Evolutionary conservation across 2,113 vertebrate genomes (phyloP), one percentile per base, ranked within the genome.

Genomic region (Carassius auratus): DNA sequence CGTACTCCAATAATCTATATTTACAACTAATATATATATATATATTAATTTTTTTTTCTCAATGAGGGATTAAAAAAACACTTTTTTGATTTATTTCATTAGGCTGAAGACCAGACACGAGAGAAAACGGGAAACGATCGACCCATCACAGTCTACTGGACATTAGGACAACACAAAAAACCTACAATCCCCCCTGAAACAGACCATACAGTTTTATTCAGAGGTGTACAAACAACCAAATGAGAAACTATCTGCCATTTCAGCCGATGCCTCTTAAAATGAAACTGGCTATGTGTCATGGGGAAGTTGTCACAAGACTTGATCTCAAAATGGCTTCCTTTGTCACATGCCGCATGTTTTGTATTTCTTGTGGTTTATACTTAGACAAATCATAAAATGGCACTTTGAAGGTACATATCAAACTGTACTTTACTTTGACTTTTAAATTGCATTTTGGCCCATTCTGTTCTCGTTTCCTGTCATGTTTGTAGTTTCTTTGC

Each of bases 121-220:
- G 4, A n/a, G 68, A 0, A 71, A 42, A 21, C 0, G 0, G 17
- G 36, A 42, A 4, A 26, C 26, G 17, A 52, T 30, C n/a, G 3
- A 17, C 23, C 45, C 74, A 8, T 26, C 3, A 75, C 71, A 23
- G 15, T 23, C 6, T 76, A 76, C n/a, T 10, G n/a, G 8, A 76
- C 74, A 52, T 45, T 76, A 76, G 74, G 74, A 76, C 74, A 76
- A 76, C 45, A 52, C 45, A 2, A 26, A 52, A 14, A 52, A 30
- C 71, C 21, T 14, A 3, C 5, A 50, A 13, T 14, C 12, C 2
- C 36, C 1, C 1, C 21, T 3, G 21, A 50, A 48, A 75, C 6
- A 23, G 21, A 8, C 0, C n/a, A 0, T 26, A 50, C 21, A n/a
- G 7, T 14, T 26, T 26, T 75, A 50, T 75, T 15, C 45, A 15